Conservation (phyloP, 92 coral and sea anemone species). For the Epizoanthus fatuus region DNA sequence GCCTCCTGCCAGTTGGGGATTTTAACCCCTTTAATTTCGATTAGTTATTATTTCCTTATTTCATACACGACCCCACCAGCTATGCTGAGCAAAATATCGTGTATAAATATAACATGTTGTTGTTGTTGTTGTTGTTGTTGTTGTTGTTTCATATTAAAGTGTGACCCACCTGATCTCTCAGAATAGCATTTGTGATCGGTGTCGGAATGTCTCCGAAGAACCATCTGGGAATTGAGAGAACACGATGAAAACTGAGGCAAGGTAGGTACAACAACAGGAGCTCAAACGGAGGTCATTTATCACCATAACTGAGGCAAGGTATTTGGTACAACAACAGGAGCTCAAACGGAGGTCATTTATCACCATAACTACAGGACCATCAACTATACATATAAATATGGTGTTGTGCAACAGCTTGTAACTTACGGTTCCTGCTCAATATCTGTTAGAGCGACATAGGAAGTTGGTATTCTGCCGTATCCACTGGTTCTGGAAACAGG, state of each 20-base stretch:
- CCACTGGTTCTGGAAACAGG: conserved; percentile 78
- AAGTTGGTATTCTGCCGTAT: conserved; percentile 81
- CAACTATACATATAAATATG: neutral
- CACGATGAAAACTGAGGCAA: neutral
- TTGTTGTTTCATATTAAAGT: neutral
- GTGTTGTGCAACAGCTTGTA: neutral
- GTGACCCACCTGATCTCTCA: conserved; percentile 82
- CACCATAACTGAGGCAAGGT: neutral
- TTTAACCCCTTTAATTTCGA: too few species aligned
- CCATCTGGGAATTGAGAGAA: conserved; percentile 60
- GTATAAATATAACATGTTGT: neutral
- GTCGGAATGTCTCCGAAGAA: conserved; percentile 83
- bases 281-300: neutral
- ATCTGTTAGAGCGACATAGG: conserved; percentile 55
- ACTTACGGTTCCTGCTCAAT: conserved; percentile 89
- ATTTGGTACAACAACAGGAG: neutral
- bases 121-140: neutral
- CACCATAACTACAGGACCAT: neutral
- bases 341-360: neutral
- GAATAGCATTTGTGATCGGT: conserved; percentile 73
- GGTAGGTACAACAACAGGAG: neutral
- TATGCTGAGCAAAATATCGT: too few species aligned
- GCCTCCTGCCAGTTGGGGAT: too few species aligned
- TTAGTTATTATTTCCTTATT: too few species aligned
- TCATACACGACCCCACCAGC: too few species aligned